These are phyloP conservation scores for Megaustenia siamemsis DNA, from an alignment of 2,888 invertebrate genomes.

Conservation along the genomic window DNA sequence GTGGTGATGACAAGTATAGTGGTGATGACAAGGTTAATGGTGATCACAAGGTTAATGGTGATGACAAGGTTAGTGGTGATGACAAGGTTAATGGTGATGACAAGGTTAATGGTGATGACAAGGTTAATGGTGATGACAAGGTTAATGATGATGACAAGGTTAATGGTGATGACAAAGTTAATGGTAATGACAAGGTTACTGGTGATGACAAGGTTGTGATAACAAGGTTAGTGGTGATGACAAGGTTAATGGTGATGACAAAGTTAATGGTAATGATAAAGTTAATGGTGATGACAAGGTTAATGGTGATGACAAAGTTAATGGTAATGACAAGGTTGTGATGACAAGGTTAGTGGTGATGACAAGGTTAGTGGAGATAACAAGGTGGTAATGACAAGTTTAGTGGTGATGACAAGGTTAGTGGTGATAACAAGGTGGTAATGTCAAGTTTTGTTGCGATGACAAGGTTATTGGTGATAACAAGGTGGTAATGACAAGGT, in stretches of 20 bases:
- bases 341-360: not conserved
- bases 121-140: not conserved
- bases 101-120: too few species aligned
- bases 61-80: not conserved
- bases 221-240: not conserved
- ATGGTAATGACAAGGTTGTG: not conserved
- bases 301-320: not conserved
- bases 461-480: not conserved
- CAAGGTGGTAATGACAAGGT: too few species aligned
- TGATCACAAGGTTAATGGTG: not conserved
- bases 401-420: too few species aligned
- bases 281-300: not conserved
- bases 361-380: too few species aligned
- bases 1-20: not conserved
- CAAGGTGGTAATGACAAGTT: too few species aligned
- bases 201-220: not conserved
- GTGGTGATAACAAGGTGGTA: too few species aligned
- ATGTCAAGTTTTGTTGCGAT: too few species aligned
- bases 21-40: not conserved
- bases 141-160: not conserved
- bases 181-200: not conserved
- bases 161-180: not conserved
- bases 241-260: not conserved
- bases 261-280: not conserved
- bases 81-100: too few species aligned